These are phyloP conservation scores for Tiphia femorata DNA, from an alignment of 2,888 invertebrate genomes.

Conservation along the genomic window DNA sequence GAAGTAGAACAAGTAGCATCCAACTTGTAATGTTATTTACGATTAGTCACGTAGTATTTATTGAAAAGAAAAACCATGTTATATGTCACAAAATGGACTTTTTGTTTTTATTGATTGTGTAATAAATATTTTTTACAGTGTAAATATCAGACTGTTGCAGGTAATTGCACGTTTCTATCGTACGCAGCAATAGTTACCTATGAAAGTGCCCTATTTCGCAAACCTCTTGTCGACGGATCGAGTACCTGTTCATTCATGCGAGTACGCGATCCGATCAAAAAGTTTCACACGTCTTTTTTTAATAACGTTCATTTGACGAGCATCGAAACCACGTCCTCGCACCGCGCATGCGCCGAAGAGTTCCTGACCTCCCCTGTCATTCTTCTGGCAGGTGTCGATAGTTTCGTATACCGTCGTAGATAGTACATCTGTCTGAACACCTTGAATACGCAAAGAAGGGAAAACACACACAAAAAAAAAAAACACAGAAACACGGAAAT, in stretches of 20 bases:
- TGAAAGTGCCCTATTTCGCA: conserved; percentile 11
- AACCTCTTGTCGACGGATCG: too few relatives aligned
- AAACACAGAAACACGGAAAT: not conserved
- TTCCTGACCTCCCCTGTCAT: conserved; percentile 58
- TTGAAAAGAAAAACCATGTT: conserved; percentile 60
- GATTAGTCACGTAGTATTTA: conserved; percentile 64
- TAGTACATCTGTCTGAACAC: conserved; percentile 38
- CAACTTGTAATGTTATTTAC: conserved; percentile 48
- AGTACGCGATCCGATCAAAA: not conserved
- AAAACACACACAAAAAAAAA: not conserved
- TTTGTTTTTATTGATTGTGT: conserved; percentile 57
- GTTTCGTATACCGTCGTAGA: conserved; percentile 45
- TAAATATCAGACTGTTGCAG: conserved; percentile 38
- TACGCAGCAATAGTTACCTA: conserved; percentile 18
- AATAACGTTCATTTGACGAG: conserved; percentile 4
- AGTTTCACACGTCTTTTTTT: not conserved
- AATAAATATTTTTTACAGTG: conserved; percentile 62
- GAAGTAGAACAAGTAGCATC: conserved; percentile 26
- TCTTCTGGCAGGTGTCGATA: conserved; percentile 52
- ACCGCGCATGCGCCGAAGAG: conserved; percentile 56
- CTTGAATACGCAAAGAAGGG: not conserved
- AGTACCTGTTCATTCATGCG: too few relatives aligned
- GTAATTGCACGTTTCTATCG: conserved; percentile 41
- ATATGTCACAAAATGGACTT: conserved; percentile 32
- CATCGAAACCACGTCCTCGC: conserved; percentile 49